Base-by-base conservation (phyloP, 2,888 invertebrate genomes). In the Zaprionus obscuricornis region DNA sequence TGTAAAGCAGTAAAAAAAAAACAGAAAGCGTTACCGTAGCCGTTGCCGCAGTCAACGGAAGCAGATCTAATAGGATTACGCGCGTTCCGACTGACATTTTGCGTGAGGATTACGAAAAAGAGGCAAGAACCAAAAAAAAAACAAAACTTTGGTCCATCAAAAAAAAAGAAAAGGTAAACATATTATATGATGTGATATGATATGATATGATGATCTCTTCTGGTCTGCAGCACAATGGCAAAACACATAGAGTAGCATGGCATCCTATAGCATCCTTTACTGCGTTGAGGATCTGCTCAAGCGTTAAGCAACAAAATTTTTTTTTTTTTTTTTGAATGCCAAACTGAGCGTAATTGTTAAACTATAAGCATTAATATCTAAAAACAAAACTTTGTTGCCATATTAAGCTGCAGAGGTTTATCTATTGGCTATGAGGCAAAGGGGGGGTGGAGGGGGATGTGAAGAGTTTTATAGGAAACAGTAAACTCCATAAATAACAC, bases 401-500 rank as follows among this genome's bases (percentile, higher is more conserved):
- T 68, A 81, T 76, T 81, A 81, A 81, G 81, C 76, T 67, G 70
- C 71, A 72, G 55, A 37, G 65, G 62, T 55, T n/a, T 56, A 63
- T 63, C 65, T 39, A 36, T 40, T 49, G 24, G 49, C 31, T 20
- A 10, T 10, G 39, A 8, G 31, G 10, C 10, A 24, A 45, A 10
- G 13, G 2, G 34, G 11, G 3, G 18, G n/a, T n/a, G n/a, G n/a
- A n/a, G n/a, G 2, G 11, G 7, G 1, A 1, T 34, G 6, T 14
- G 40, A 29, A n/a, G n/a, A 11, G 27, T 39, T 42, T 34, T 26
- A 29, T 17, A 33, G 52, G 40, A 4, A 54, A 64, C 81, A 52
- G 59, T 76, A 65, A 74, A 85, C 75, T 83, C 79, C 79, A 81
- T 81, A 81, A 81, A 81, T 66, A 85, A 70, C 84, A 37, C 59